Percentiles rank a stretch among this genome's conserved stretches.
These are phyloP conservation scores for Aphelenchoides avenae DNA, from an alignment of 1,140 invertebrate genomes.

Conservation along the genomic window DNA sequence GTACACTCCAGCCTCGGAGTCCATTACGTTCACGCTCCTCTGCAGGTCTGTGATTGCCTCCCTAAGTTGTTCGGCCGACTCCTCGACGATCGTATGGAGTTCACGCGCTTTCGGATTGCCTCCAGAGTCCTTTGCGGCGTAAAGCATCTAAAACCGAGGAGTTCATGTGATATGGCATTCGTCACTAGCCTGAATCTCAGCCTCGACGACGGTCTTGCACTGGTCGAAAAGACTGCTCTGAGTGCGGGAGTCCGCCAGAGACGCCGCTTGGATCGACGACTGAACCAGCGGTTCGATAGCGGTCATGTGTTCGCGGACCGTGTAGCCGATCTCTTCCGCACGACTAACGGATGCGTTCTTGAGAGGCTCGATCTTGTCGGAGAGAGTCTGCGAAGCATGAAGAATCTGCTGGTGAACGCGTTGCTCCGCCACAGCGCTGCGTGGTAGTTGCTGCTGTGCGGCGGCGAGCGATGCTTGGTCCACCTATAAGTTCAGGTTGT, in stretches of 20 bases:
- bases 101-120: slow-evolving; percentile 75
- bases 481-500: slow-evolving; percentile 61
- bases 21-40: slow-evolving; percentile 75
- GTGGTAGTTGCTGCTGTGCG: slow-evolving; percentile 22
- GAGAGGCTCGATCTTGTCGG: slow-evolving; percentile 61
- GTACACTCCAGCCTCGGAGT: slow-evolving; percentile 67
- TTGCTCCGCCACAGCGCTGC: slow-evolving; percentile 33
- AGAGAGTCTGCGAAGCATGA: slow-evolving; percentile 45
- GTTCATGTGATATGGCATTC: too few relatives aligned
- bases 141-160: slow-evolving; percentile 65
- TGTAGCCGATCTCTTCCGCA: slow-evolving; percentile 85
- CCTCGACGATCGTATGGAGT: slow-evolving; percentile 45
- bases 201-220: slow-evolving; percentile 87
- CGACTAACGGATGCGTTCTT: slow-evolving; percentile 78
- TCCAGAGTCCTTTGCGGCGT: slow-evolving; percentile 78
- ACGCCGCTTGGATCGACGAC: slow-evolving; percentile 75
- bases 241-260: slow-evolving; percentile 81
- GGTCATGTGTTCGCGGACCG: slow-evolving; percentile 74
- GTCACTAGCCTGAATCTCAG: slow-evolving; percentile 74
- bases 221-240: slow-evolving; percentile 84
- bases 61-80: slow-evolving; percentile 63
- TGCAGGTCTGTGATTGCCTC: slow-evolving; percentile 76
- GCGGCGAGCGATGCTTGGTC: slow-evolving; percentile 81
- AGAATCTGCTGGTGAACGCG: slow-evolving; percentile 56
- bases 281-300: slow-evolving; percentile 79